Conservation (phyloP, 2,113 vertebrate species). For the Puffinus mauretanicus region DNA sequence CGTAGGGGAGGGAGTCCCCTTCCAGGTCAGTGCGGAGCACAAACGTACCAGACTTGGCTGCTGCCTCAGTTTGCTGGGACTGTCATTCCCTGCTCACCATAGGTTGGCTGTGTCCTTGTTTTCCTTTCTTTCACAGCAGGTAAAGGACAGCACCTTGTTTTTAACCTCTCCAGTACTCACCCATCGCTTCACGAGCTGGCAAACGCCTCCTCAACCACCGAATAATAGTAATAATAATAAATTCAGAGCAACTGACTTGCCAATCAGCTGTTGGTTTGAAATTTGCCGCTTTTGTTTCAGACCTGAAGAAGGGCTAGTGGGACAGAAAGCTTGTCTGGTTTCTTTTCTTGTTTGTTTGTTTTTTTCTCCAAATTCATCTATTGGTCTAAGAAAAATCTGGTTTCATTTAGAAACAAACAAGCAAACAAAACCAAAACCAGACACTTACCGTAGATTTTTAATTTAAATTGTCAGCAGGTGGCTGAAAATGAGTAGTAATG, state of each 20-base stretch:
- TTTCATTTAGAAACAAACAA: slow-evolving; percentile 12
- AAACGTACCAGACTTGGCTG: not conserved
- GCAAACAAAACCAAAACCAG: not conserved
- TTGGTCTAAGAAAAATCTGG: not conserved
- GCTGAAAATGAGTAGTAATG: not conserved
- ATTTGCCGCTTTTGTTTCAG: not conserved
- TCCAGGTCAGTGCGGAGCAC: fast-evolving
- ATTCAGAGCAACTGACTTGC: not conserved
- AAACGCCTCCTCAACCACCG: not conserved
- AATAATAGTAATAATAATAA: not conserved
- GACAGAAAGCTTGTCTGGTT: not conserved
- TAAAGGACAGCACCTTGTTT: not conserved
- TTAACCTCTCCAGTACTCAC: not conserved
- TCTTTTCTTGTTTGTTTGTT: not conserved
- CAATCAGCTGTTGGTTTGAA: not conserved
- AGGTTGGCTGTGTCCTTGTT: not conserved
- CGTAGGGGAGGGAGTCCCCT: not conserved
- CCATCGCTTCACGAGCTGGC: not conserved
- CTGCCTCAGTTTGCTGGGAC: not conserved
- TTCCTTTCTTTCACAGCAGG: not conserved
- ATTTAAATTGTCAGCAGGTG: slow-evolving; percentile 41
- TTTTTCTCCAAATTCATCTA: not conserved
- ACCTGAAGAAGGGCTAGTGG: not conserved
- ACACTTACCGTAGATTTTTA: slow-evolving; percentile 17
- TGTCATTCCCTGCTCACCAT: not conserved